Percentiles rank a stretch among this genome's conserved stretches.
Evolutionary conservation across 2,888 invertebrate genomes (phyloP).

Genomic region (Uropetala carovei): DNA sequence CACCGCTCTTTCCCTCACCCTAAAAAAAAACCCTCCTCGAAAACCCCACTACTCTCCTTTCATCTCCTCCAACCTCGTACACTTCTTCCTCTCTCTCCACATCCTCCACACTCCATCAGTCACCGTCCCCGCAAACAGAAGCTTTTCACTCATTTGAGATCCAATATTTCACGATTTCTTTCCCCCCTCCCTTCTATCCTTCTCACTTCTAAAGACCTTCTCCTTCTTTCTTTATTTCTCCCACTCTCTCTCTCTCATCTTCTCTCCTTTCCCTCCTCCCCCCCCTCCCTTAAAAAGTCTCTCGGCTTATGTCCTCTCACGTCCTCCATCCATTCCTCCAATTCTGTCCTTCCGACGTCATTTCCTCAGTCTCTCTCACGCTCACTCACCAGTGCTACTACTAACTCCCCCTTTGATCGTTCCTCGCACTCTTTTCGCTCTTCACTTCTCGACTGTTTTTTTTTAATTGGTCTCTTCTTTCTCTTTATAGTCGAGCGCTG

Average conservation of each 20-base stretch:
- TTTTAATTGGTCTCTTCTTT: constrained; percentile 6
- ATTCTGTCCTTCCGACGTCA: background rate
- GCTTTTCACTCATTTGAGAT: constrained; percentile 44
- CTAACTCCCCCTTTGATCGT: constrained; percentile 34
- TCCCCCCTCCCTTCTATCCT: background rate
- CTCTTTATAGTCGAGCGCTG: background rate
- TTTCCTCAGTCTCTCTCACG: background rate
- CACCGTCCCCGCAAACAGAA: constrained; percentile 56
- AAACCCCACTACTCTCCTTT: background rate
- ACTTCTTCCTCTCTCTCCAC: background rate
- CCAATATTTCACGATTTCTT: background rate
- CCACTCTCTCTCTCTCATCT: background rate
- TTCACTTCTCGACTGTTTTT: background rate
- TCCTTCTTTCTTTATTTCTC: background rate
- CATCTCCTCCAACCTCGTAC: background rate
- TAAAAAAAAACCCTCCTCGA: background rate
- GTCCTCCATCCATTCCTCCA: background rate
- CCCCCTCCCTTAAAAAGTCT: background rate
- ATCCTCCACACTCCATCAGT: constrained; percentile 40
- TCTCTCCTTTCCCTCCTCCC: background rate
- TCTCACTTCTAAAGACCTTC: background rate
- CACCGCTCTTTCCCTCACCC: background rate
- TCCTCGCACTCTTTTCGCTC: background rate
- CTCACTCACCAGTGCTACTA: no score
- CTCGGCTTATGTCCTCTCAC: background rate